A percentile compares a stretch with the other conserved stretches of the same genome.
These are phyloP conservation scores for Callorhinus ursinus DNA, from an alignment of 2,113 vertebrate genomes.

Conservation along the genomic window DNA sequence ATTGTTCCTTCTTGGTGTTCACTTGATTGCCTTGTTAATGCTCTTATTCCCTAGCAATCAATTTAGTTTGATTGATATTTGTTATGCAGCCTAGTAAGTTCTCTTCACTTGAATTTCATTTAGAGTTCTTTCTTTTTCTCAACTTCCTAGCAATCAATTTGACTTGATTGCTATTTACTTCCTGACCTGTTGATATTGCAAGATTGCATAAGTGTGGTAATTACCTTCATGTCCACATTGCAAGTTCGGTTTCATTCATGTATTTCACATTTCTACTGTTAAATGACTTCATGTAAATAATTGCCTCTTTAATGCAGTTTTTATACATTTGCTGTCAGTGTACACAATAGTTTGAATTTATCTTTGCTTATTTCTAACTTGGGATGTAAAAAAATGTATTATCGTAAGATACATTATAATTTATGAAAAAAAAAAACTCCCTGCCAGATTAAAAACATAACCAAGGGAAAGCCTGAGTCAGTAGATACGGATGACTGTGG, in stretches of 20 bases:
- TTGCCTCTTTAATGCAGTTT: background rate
- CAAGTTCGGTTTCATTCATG: background rate
- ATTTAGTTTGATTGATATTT: slow-evolving; percentile 82
- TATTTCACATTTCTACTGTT: slow-evolving; percentile 42
- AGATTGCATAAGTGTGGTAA: background rate
- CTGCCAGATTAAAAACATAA: slow-evolving; percentile 60
- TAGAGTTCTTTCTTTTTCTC: slow-evolving; percentile 20
- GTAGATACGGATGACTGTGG: slow-evolving; percentile 71
- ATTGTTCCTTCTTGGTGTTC: slow-evolving; percentile 55
- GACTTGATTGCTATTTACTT: slow-evolving; percentile 69
- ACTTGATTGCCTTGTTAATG: slow-evolving; percentile 80
- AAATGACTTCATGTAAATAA: slow-evolving; percentile 33
- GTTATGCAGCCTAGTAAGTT: slow-evolving; percentile 71
- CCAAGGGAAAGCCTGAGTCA: slow-evolving; percentile 67
- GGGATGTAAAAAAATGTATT: background rate
- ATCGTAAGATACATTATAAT: slow-evolving; percentile 5
- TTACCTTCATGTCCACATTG: background rate
- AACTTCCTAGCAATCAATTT: slow-evolving; percentile 66
- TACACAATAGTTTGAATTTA: background rate
- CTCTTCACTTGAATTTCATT: slow-evolving; percentile 72
- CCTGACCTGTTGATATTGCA: slow-evolving; percentile 24
- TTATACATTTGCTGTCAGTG: background rate
- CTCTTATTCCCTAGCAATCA: slow-evolving; percentile 76
- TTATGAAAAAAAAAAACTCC: slow-evolving; percentile 72
- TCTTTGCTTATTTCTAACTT: slow-evolving; percentile 4